Conservation (phyloP, 2,888 invertebrate species). For the Thecophora atra region DNA sequence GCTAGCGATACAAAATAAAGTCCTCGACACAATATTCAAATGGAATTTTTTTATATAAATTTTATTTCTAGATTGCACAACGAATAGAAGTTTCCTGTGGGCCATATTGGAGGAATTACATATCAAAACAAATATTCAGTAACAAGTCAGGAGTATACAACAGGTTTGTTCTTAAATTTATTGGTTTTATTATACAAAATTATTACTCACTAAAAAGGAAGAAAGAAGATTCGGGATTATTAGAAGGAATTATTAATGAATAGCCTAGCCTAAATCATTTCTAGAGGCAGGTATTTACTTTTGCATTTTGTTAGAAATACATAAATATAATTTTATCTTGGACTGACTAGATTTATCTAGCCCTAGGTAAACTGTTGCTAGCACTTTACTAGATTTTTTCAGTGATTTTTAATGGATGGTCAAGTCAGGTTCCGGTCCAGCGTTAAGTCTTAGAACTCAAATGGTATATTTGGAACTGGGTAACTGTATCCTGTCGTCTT, state of each 20-base stretch:
- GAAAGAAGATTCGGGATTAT: constrained; percentile 21
- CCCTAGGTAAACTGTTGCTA: constrained; percentile 61
- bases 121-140: not conserved
- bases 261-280: constrained; percentile 53
- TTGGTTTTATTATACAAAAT: constrained; percentile 52
- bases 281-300: constrained; percentile 49
- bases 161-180: constrained; percentile 50
- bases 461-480: constrained; percentile 57
- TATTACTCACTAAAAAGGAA: constrained; percentile 40
- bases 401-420: not conserved
- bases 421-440: constrained; percentile 33
- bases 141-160: constrained; percentile 17
- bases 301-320: constrained; percentile 34
- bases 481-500: constrained; percentile 56
- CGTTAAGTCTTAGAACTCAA: constrained; percentile 54
- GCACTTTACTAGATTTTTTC: constrained; percentile 58
- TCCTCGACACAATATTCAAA: not conserved
- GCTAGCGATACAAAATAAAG: no score
- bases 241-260: constrained; percentile 45
- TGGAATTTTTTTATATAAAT: not conserved
- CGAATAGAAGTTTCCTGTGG: constrained; percentile 2
- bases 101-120: not conserved
- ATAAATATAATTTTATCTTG: constrained; percentile 50
- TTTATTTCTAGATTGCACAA: constrained; percentile 7
- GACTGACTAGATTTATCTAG: constrained; percentile 65